A percentile compares a stretch with the other conserved stretches of the same genome.
phyloP scores from a whole-genome alignment of 1,140 invertebrate genomes.

The Nasonia giraulti region DNA sequence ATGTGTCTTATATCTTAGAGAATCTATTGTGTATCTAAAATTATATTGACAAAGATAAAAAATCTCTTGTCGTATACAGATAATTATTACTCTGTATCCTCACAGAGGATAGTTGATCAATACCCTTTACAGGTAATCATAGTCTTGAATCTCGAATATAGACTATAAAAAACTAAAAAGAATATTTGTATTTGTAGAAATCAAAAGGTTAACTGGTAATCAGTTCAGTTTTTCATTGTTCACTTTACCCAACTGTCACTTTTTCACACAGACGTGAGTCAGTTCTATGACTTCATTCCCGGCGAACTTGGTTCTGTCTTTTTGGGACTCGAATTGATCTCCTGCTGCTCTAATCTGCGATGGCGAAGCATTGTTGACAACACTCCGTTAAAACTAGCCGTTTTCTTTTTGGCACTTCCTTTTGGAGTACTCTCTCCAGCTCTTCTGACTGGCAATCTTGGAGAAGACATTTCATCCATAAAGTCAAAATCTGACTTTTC shows the following conservation, averaged over 20 bases:
- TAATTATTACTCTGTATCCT: conserved; percentile 52
- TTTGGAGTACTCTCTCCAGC: conserved; percentile 79
- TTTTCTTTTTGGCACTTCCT: conserved; percentile 85
- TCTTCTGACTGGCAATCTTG: conserved; percentile 78
- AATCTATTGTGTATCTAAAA: conserved; percentile 15
- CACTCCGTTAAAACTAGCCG: conserved; percentile 83
- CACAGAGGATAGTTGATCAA: conserved; percentile 57
- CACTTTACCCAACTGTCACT: conserved; percentile 24
- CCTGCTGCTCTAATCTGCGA: conserved; percentile 78
- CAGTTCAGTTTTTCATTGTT: conserved; percentile 30
- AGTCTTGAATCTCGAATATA: conserved; percentile 46
- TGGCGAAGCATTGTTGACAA: conserved; percentile 84
- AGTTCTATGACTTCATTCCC: conserved; percentile 62
- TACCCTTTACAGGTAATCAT: conserved; percentile 54
- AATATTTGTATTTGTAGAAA: conserved; percentile 34
- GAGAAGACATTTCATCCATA: conserved; percentile 82
- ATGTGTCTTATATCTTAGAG: conserved; percentile 17
- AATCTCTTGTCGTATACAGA: conserved; percentile 38
- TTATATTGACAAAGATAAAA: conserved; percentile 13
- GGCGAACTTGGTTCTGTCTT: conserved; percentile 66
- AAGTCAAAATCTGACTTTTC: conserved; percentile 84
- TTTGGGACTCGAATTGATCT: conserved; percentile 69
- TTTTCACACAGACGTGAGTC: conserved; percentile 22
- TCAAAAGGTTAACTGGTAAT: conserved; percentile 40
- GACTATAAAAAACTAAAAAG: conserved; percentile 43